phyloP scores from a whole-genome alignment of 2,888 invertebrate genomes.

The Andrena bicolor region DNA sequence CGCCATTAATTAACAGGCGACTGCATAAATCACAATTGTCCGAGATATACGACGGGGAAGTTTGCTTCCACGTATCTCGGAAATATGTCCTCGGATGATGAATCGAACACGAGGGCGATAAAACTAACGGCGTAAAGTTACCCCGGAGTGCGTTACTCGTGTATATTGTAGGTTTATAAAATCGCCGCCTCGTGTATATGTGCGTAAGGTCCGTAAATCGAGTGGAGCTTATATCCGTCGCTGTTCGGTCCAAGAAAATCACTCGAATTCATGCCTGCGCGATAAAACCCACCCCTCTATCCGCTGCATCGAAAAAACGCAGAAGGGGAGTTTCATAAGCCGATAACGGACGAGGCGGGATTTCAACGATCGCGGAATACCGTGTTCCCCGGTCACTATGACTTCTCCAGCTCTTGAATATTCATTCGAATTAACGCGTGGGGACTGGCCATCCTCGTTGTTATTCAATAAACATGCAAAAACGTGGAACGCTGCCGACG shows the following conservation, averaged over 20 bases:
- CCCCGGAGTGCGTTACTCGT: not conserved
- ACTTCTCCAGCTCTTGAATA: slow-evolving; percentile 38
- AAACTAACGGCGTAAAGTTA: not conserved
- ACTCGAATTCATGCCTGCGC: not conserved
- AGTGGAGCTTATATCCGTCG: not conserved
- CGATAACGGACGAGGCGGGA: slow-evolving; percentile 26
- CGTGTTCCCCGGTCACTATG: not conserved
- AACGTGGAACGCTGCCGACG: not conserved
- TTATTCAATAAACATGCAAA: slow-evolving; percentile 22
- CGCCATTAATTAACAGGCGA: not conserved
- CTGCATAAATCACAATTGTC: too few relatives aligned
- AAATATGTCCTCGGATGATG: not conserved
- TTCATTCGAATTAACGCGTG: slow-evolving; percentile 30
- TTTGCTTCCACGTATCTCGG: not conserved
- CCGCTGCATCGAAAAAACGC: slow-evolving; percentile 1
- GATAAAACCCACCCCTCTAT: slow-evolving; percentile 3
- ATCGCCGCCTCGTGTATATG: not conserved
- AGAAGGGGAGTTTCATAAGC: slow-evolving; percentile 26
- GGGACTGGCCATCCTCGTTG: not conserved
- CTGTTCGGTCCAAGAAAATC: slow-evolving; percentile 20
- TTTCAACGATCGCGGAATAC: slow-evolving; percentile 19
- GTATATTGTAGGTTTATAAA: slow-evolving; percentile 25
- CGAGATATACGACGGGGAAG: not conserved
- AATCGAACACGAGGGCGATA: slow-evolving; percentile 13
- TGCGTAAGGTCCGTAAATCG: slow-evolving; percentile 1